Evolutionary conservation across 2,888 invertebrate species (phyloP).

Genomic region (Clanis bilineata): DNA sequence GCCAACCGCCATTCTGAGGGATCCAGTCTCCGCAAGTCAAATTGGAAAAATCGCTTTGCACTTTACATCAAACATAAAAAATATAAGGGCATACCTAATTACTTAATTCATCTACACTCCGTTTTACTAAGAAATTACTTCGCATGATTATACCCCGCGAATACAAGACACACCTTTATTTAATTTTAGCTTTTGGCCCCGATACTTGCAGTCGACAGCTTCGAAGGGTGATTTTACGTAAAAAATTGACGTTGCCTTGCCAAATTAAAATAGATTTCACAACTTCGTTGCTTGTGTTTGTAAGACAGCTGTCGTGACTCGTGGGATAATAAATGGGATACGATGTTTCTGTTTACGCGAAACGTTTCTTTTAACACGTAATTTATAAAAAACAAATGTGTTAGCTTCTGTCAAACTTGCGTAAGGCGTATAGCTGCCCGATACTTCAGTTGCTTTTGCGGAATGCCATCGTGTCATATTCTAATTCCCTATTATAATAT

Average conservation of each 20-base stretch:
- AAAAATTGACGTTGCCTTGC: conserved; percentile 3
- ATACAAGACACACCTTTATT: neutral
- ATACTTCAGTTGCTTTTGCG: too few relatives aligned
- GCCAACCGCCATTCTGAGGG: too few relatives aligned
- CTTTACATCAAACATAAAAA: too few relatives aligned
- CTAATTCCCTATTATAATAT: too few relatives aligned
- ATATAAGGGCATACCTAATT: too few relatives aligned
- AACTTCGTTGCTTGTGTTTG: neutral
- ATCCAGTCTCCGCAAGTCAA: too few relatives aligned
- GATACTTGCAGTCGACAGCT: neutral
- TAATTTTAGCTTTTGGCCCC: conserved; percentile 3
- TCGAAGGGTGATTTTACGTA: conserved; percentile 10
- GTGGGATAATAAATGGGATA: neutral
- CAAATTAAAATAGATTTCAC: conserved; percentile 10
- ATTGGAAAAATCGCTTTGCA: too few relatives aligned
- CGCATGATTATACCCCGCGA: too few relatives aligned
- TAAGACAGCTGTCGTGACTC: neutral
- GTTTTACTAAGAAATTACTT: too few relatives aligned
- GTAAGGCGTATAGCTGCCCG: too few relatives aligned
- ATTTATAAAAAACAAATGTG: neutral
- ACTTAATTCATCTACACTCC: too few relatives aligned
- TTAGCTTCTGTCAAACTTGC: neutral
- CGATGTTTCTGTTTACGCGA: neutral
- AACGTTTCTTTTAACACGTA: neutral
- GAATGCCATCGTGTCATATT: too few relatives aligned